Conservation (phyloP, 2,113 vertebrate genomes). For the Lathamus discolor region DNA sequence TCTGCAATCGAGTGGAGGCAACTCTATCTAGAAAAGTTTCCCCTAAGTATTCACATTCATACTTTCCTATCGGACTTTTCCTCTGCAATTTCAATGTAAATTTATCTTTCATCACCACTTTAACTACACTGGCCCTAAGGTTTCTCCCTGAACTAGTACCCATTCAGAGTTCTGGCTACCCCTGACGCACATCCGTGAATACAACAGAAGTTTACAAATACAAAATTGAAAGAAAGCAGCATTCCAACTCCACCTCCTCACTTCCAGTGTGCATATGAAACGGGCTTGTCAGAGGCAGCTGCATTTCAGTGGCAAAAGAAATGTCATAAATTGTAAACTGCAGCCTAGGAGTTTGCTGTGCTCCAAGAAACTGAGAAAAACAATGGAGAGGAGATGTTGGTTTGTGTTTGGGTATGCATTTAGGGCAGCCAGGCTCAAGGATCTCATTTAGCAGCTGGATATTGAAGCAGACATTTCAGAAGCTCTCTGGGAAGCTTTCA, state of each 20-base stretch:
- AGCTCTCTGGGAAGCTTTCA: neutral
- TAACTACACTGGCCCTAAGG: neutral
- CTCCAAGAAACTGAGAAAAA: neutral
- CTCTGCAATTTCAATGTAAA: neutral
- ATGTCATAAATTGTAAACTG: neutral
- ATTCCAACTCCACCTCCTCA: neutral
- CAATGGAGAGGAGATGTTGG: accelerated
- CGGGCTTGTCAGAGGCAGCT: neutral
- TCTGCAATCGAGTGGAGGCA: neutral
- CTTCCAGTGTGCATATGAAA: neutral
- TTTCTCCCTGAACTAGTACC: neutral
- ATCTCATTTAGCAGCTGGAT: neutral
- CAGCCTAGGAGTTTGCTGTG: neutral
- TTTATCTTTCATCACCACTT: neutral
- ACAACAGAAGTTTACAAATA: neutral
- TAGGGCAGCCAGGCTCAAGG: neutral
- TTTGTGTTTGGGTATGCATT: neutral
- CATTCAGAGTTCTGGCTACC: neutral
- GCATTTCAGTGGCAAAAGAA: neutral
- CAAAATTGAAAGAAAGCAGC: neutral
- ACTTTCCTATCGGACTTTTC: neutral
- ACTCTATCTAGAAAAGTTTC: neutral
- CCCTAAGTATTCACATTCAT: accelerated
- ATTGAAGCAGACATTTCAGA: neutral
- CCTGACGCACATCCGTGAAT: neutral